phyloP scores from a whole-genome alignment of 1,140 invertebrate genomes.

The Dendroctonus valens region DNA sequence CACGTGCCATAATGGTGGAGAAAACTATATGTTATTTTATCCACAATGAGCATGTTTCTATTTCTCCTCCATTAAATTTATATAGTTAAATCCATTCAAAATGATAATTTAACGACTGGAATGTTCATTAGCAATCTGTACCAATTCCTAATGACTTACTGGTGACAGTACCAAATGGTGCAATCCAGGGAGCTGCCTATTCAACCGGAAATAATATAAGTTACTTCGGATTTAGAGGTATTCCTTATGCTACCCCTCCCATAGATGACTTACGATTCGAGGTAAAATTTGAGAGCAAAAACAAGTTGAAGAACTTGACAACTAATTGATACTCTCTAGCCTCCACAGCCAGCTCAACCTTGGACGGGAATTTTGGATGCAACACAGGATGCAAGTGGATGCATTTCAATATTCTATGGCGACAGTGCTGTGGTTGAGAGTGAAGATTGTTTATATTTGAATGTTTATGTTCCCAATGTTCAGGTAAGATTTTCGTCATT shows the following conservation, averaged over 20 bases:
- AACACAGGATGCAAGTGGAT: not conserved
- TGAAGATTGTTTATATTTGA: slow-evolving; percentile 22
- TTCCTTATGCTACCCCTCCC: slow-evolving; percentile 18
- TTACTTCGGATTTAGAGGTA: slow-evolving; percentile 21
- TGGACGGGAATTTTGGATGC: slow-evolving; percentile 12
- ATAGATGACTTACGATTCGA: slow-evolving; percentile 18
- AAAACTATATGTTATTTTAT: too few relatives aligned
- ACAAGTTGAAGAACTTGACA: not conserved
- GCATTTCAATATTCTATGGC: not conserved
- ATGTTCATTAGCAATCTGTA: too few relatives aligned
- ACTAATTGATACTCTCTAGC: slow-evolving; percentile 1
- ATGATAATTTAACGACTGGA: too few relatives aligned
- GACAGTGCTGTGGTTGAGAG: not conserved
- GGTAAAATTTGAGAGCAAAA: slow-evolving; percentile 7
- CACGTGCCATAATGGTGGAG: too few relatives aligned
- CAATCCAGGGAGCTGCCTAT: slow-evolving; percentile 7
- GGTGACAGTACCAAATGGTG: slow-evolving; percentile 11
- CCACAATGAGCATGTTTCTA: too few relatives aligned
- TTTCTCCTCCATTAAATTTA: too few relatives aligned
- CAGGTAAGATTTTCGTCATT: slow-evolving; percentile 2
- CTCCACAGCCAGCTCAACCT: slow-evolving; percentile 3
- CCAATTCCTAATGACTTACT: not conserved
- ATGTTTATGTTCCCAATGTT: slow-evolving; percentile 7
- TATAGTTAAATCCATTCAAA: too few relatives aligned
- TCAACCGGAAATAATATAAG: slow-evolving; percentile 2